Evolutionary conservation across 2,888 invertebrate species (phyloP), one percentile per base, ranked within the genome.

Genomic region (Ypsolopha sequella): DNA sequence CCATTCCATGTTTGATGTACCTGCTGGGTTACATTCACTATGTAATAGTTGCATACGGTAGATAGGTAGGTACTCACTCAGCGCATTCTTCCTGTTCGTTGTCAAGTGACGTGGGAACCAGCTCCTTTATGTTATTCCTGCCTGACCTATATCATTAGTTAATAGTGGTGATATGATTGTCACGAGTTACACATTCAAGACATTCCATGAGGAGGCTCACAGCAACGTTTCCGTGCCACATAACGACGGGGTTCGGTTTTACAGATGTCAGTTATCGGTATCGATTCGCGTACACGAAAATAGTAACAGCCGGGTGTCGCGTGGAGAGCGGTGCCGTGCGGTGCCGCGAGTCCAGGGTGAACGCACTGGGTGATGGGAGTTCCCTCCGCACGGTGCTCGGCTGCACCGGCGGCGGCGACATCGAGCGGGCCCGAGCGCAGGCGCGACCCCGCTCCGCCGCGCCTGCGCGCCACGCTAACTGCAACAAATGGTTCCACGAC

Each of bases 201-300:
- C 3, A 2, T 38, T 38, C 38, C 8, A 38, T 38, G 9, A 6
- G 3, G 38, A 6, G 9, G n/a, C 8, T 10, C 38, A 8, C 8
- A 38, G 38, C 6, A 38, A 38, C 1, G 36, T 6, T 36, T 36
- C 7, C 7, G 8, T 10, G n/a, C 38, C 38, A 38, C 38, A 47
- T 50, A 51, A 51, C 54, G 47, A 51, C 46, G 49, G 48, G 53
- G 39, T 51, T 14, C n/a, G n/a, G n/a, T n/a, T n/a, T n/a, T n/a
- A n/a, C 24, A 24, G 24, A 24, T 24, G 2, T 24, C 24, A 24
- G 24, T 24, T 24, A 24, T 38, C 9, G n/a, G 8, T 52, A 51
- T 48, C 48, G 41, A 50, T 41, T 36, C 38, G n/a, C 9, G 39
- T 10, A 10, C 38, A 10, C 38, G 38, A 38, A 38, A 3, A 38